phyloP scores from a whole-genome alignment of 2,113 vertebrate genomes.

The Eonycteris spelaea region DNA sequence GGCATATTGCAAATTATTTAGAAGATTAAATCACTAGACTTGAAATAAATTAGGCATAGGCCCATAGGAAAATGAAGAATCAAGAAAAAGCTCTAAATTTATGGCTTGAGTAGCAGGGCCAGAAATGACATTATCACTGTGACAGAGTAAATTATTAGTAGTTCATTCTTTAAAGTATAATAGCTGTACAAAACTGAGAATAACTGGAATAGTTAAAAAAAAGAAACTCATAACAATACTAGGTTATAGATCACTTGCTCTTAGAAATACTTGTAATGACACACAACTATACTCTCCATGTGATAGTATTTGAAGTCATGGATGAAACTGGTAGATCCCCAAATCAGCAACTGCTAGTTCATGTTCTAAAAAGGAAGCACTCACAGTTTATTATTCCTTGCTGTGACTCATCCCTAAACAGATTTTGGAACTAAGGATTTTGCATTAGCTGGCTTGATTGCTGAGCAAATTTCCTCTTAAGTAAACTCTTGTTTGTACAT shows the following conservation, averaged over 20 bases:
- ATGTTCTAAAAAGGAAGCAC: rapidly evolving
- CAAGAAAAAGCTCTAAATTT: not conserved
- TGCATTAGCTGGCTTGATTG: not conserved
- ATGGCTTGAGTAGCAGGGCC: not conserved
- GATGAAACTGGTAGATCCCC: not conserved
- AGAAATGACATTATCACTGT: not conserved
- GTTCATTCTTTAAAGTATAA: not conserved
- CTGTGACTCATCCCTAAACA: not conserved
- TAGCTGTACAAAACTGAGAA: not conserved
- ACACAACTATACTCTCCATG: not conserved
- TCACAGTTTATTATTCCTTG: not conserved
- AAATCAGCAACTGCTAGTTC: rapidly evolving
- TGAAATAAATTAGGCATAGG: not conserved
- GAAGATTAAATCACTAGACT: not conserved
- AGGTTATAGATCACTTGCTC: not conserved
- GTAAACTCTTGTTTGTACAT: not conserved
- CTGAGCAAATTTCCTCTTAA: not conserved
- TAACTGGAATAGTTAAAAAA: not conserved
- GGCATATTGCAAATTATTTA: not conserved
- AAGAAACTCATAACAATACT: not conserved
- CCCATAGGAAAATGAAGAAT: not conserved
- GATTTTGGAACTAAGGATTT: not conserved
- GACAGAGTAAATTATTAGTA: not conserved
- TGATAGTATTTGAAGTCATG: not conserved
- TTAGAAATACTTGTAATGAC: not conserved